Base-by-base conservation (phyloP, 1,140 invertebrate genomes). In the Euglossa dilemma region DNA sequence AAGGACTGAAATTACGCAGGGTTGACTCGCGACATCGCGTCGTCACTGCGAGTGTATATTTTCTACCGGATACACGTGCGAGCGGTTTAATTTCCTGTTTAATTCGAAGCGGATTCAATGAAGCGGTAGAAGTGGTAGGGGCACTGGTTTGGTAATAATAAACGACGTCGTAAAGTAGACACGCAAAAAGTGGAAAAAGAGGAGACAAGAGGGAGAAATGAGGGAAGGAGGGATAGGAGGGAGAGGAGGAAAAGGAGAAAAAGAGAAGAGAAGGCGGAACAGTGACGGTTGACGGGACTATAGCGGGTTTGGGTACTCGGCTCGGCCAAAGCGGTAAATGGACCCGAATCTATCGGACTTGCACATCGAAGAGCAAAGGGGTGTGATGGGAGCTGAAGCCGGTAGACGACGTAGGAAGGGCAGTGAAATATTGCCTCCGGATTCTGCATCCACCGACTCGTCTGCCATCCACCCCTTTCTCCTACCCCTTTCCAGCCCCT, bases 381-480 rank as follows among this genome's bases (percentile, higher is more conserved):
- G 47, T 72, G 67, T 28, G 61, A 77, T 61, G 73, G 67, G 61
- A 59, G 63, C 74, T 61, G 67, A 77, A 76, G 66, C 80, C 18
- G 80, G 59, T 67, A 87, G 85, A 87, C 76, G 61, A 59, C 72
- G 76, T 76, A 66, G 81, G 76, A 74, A 87, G 64, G 61, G 66
- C 66, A 28, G 86, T 88, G 79, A 88, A 88, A 88, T 88, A 88
- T 88, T 88, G 72, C 75, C 83, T 83, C 43, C 66, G 75, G 61
- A 88, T 87, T 88, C 86, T 88, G 87, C 83, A 88, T 88, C 83
- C 79, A 59, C 61, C 70, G 61, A 43, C 57, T 66, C 72, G 63
- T 64, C 69, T 73, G 61, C 73, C 71, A 83, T 75, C 80, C 73
- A 71, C 59, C 64, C 14, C 45, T 8, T 23, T 9, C 45, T 57